phyloP scores from a whole-genome alignment of 2,797 vertebrate species.

The Melopsittacus undulatus region DNA sequence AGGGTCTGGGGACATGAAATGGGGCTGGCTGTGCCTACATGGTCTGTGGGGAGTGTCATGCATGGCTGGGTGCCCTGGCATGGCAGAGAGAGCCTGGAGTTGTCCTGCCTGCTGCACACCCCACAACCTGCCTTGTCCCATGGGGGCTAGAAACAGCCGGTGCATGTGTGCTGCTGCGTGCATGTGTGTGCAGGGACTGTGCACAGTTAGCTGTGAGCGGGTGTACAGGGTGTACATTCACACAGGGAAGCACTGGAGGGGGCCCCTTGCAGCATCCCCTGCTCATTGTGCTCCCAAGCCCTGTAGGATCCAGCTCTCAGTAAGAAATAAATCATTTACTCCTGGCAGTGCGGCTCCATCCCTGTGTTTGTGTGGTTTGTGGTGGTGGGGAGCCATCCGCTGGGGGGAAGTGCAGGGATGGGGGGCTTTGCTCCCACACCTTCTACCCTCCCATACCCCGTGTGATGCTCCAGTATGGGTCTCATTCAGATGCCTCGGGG shows the following conservation, averaged over 20 bases:
- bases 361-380: neutral
- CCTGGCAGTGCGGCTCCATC: neutral
- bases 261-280: neutral
- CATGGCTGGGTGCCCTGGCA: fast-evolving
- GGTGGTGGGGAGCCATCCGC: fast-evolving
- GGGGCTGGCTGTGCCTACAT: neutral
- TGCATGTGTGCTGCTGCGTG: neutral
- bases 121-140: fast-evolving
- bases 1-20: neutral
- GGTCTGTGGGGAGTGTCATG: fast-evolving
- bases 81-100: neutral
- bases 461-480: neutral
- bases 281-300: neutral
- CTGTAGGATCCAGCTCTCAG: neutral
- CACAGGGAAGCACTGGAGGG: fast-evolving
- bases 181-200: fast-evolving
- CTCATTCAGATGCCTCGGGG: neutral
- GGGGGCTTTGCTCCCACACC: neutral
- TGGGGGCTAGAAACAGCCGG: neutral
- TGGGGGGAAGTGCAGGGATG: neutral
- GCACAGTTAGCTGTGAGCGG: fast-evolving
- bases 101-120: neutral
- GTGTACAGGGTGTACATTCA: neutral
- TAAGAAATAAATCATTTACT: conserved; percentile 33
- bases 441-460: neutral